Base-by-base conservation (phyloP, 1,140 invertebrate genomes). In the Bombus affinis region DNA sequence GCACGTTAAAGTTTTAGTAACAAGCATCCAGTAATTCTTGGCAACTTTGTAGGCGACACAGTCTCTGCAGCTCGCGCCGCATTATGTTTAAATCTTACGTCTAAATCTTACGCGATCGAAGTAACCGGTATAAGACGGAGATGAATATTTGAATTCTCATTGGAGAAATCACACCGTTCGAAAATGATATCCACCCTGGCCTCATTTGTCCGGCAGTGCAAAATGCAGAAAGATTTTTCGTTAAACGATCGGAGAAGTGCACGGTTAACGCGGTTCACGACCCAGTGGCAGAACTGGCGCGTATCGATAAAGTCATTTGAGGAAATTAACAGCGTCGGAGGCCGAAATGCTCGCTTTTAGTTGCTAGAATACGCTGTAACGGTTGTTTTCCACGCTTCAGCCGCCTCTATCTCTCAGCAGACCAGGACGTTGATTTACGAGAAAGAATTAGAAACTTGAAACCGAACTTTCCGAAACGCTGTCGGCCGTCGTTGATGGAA, bases 231-330 rank as follows among this genome's bases (percentile, higher is more conserved):
- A 65, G 71, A 53, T 73, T 44, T 37, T 44, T 65, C 59, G 53
- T 44, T 37, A 35, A 75, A 75, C 32, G 32, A 37, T 35, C 5
- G 1, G 18, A 28, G 18, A 35, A 22, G 44, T 0, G 65, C 65
- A 37, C 25, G 32, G 32, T 80, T 68, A 75, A 37, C n/a, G 18
- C 25, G 57, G 39, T 74, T 47, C 39, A 6, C 8, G 28, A 15
- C 2, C n/a, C 32, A 22, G 15, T 18, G 3, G 47, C 57, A 37
- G 32, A 57, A 76, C 35, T 39, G 74, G 65, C 53, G 79, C 28
- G 68, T 72, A 59, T 72, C 68, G 79, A 82, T 82, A 62, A 44
- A 66, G 57, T 28, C 53, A 53, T 82, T 66, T 66, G 32, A 65
- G 71, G 9, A 66, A 75, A 82, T 66, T 75, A 75, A 75, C 53